These are phyloP conservation scores for Diaphora mendica DNA, from an alignment of 2,888 invertebrate genomes.

Conservation along the genomic window DNA sequence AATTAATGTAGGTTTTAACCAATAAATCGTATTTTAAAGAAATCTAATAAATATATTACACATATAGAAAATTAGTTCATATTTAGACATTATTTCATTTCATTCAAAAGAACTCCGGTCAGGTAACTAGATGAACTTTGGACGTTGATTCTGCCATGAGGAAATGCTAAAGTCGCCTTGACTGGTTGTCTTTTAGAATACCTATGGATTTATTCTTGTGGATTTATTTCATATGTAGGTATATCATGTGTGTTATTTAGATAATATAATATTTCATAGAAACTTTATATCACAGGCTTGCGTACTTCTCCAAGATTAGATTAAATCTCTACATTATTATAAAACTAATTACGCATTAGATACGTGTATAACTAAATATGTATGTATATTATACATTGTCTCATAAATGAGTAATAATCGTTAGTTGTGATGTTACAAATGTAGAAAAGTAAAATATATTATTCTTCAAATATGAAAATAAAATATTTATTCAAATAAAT, in stretches of 20 bases:
- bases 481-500: not conserved
- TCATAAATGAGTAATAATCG: not conserved
- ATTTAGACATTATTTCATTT: not conserved
- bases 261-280: not conserved
- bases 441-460: not conserved
- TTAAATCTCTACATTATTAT: not conserved
- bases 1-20: not conserved
- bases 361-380: not conserved
- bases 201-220: not conserved
- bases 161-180: not conserved
- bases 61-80: not conserved
- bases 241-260: not conserved
- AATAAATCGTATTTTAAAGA: not conserved
- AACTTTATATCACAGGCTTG: not conserved
- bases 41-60: not conserved
- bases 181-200: slow-evolving; percentile 19
- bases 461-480: not conserved
- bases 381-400: not conserved
- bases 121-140: not conserved
- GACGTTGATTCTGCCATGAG: not conserved
- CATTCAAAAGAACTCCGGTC: not conserved
- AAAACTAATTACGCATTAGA: not conserved
- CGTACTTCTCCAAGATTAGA: slow-evolving; percentile 3
- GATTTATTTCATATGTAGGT: not conserved
- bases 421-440: slow-evolving; percentile 10